These are phyloP conservation scores for Lonchura striata DNA, from an alignment of 2,113 vertebrate species.

Conservation along the genomic window DNA sequence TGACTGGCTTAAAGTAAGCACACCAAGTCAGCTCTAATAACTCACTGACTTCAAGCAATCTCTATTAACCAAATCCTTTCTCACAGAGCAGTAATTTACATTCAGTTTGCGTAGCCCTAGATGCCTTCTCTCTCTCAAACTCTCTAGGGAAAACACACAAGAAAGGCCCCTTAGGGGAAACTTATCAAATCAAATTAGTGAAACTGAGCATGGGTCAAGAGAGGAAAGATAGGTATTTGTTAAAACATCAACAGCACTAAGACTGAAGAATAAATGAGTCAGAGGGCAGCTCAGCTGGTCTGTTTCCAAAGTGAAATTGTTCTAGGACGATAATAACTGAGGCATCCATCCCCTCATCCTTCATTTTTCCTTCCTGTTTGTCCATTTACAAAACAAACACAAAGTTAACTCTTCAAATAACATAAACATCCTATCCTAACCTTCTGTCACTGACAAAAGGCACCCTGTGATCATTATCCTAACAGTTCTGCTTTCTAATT, in stretches of 20 bases:
- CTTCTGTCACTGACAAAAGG: slow-evolving; percentile 35
- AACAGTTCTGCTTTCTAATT: slow-evolving; percentile 59
- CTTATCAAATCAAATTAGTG: slow-evolving; percentile 36
- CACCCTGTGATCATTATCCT: slow-evolving; percentile 35
- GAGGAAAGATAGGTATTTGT: not conserved
- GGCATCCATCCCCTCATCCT: not conserved
- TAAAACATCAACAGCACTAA: not conserved
- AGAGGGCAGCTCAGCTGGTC: not conserved
- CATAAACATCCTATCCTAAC: not conserved
- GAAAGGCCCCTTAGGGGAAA: slow-evolving; percentile 36
- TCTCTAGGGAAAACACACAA: slow-evolving; percentile 3
- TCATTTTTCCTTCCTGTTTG: slow-evolving; percentile 17
- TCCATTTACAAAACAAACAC: slow-evolving; percentile 38
- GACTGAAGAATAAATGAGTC: slow-evolving; percentile 1
- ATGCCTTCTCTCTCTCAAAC: slow-evolving; percentile 15
- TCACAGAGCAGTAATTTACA: slow-evolving; percentile 21
- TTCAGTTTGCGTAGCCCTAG: slow-evolving; percentile 11
- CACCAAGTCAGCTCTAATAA: not conserved
- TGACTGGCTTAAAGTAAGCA: not conserved
- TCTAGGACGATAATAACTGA: not conserved
- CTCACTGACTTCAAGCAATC: not conserved
- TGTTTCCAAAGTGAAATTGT: not conserved
- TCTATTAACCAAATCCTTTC: slow-evolving; percentile 41
- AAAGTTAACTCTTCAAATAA: slow-evolving; percentile 17
- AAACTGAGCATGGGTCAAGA: not conserved